Evolutionary conservation across 2,888 invertebrate genomes (phyloP).

Genomic region (Stictocephala bisonia): DNA sequence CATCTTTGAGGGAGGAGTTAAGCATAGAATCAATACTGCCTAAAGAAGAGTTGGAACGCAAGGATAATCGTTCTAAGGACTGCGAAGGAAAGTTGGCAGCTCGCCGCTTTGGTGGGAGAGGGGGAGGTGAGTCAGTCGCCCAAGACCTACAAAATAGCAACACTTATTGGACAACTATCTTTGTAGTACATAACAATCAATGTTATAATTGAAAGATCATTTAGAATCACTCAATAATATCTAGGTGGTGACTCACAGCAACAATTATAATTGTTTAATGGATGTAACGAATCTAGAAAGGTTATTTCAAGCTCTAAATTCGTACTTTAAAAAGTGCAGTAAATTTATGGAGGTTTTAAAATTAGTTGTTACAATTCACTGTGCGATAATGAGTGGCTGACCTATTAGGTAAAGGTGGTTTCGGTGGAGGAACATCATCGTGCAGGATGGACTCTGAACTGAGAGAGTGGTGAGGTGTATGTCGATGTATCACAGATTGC

Average conservation of each 20-base stretch:
- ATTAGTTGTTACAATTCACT: too few species aligned
- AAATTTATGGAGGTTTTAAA: too few species aligned
- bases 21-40: conserved; percentile 90
- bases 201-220: not conserved
- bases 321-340: too few species aligned
- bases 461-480: conserved; percentile 69
- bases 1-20: conserved; percentile 87
- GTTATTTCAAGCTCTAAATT: too few species aligned
- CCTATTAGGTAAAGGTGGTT: conserved; percentile 88
- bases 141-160: conserved; percentile 49
- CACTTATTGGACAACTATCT: too few species aligned
- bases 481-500: conserved; percentile 60
- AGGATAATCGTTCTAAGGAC: conserved; percentile 61
- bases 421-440: conserved; percentile 80
- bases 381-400: too few species aligned
- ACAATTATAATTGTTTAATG: too few species aligned
- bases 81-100: conserved; percentile 19
- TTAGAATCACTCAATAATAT: not conserved
- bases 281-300: too few species aligned
- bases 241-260: not conserved
- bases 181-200: too few species aligned
- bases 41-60: conserved; percentile 77
- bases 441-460: conserved; percentile 83
- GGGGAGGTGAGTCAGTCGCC: conserved; percentile 67
- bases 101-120: conserved; percentile 70